phyloP scores from a whole-genome alignment of 1,140 invertebrate species.

The Littorina saxatilis region DNA sequence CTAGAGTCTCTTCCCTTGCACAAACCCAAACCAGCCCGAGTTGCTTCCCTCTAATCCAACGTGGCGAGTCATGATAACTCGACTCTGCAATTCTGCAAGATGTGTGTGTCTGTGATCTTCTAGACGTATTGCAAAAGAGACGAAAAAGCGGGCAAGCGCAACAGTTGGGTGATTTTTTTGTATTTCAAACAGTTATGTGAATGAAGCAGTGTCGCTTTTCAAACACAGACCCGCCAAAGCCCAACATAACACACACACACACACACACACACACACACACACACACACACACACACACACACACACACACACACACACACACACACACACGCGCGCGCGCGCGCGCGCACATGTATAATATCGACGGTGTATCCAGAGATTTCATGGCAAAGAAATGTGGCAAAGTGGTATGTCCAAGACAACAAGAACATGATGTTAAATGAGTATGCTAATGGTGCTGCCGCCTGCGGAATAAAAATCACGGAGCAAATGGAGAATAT shows the following conservation, averaged over 20 bases:
- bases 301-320: not conserved
- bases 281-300: constrained; percentile 2
- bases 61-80: no score
- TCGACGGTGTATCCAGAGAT: no score
- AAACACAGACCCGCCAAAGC: not conserved
- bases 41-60: not conserved
- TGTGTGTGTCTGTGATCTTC: no score
- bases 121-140: no score
- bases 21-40: not conserved
- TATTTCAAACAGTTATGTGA: no score
- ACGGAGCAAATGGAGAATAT: no score
- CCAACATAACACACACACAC: not conserved
- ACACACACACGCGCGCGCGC: not conserved
- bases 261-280: constrained; percentile 12
- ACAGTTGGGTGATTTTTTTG: no score
- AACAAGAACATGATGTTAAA: not conserved
- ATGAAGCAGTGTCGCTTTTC: no score
- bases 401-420: not conserved
- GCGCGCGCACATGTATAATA: no score
- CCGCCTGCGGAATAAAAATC: not conserved
- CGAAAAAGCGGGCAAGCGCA: no score
- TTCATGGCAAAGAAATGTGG: not conserved
- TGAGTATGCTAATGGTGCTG: not conserved
- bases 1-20: not conserved
- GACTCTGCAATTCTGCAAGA: no score